phyloP scores from a whole-genome alignment of 2,113 vertebrate genomes.

The Lepidothrix coronata region DNA sequence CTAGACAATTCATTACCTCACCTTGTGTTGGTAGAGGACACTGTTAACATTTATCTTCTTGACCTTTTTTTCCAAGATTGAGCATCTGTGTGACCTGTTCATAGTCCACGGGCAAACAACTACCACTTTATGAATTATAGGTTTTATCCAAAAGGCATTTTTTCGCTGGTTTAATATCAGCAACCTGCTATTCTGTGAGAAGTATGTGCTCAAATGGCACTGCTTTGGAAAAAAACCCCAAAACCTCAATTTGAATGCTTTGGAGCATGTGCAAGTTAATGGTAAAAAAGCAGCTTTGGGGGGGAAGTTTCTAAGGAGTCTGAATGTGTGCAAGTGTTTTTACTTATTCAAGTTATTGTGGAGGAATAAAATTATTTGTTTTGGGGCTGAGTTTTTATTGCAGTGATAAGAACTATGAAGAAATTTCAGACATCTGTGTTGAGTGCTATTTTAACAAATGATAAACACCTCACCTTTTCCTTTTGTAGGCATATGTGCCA shows the following conservation, averaged over 20 bases:
- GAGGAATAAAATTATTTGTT: neutral
- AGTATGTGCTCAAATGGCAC: neutral
- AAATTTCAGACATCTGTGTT: neutral
- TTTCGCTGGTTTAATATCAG: neutral
- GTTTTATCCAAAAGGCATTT: neutral
- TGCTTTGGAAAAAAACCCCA: neutral
- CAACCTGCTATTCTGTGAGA: neutral
- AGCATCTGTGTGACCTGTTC: neutral
- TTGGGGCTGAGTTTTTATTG: neutral
- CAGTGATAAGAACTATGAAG: neutral
- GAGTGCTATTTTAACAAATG: neutral
- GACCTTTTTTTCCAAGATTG: neutral
- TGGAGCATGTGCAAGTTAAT: neutral
- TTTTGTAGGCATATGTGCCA: neutral
- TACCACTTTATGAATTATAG: neutral
- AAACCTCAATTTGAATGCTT: neutral
- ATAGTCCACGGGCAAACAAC: neutral
- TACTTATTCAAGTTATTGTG: neutral
- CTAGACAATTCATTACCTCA: neutral
- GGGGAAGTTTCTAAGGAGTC: neutral
- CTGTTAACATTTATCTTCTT: neutral
- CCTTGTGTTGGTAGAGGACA: neutral
- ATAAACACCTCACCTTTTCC: neutral
- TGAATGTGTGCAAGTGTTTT: neutral
- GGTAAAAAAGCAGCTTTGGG: neutral